Base-by-base conservation (phyloP, 2,113 vertebrate genomes). In the Pelvicachromis taeniatus region DNA sequence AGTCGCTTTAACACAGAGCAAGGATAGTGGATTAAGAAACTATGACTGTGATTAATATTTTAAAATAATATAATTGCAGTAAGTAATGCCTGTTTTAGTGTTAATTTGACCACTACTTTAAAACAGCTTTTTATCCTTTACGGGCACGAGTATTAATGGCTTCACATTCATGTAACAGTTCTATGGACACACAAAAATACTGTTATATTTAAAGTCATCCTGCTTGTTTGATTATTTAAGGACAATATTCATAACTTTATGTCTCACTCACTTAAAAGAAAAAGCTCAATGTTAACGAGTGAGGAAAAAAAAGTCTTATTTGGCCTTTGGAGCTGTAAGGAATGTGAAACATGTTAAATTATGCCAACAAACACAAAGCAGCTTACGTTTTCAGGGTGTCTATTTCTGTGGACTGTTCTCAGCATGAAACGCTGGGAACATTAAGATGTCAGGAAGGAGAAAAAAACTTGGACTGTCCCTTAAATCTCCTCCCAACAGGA, bases 401-500 rank as follows among this genome's bases (percentile, higher is more conserved):
- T 83, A 4, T 52, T 53, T 77, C 52, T 59, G 26, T 21, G 13
- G 40, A 73, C 54, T 83, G 10, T 82, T 40, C 38, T 55, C 29
- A 58, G 77, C 26, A 40, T 13, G 26, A 65, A 56, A 53, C 31
- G 16, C 16, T 50, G 63, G 17, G 4, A 81, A 26, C 17, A 85
- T 45, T 55, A 78, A 63, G 19, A 13, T 56, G 5, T 56, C 52
- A 61, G 9, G 26, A 54, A 11, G 82, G 14, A 40, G n/a, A 55
- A 21, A 53, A 33, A 81, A 56, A 81, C 5, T 45, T 70, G 31
- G 13, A 75, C 42, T 89, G 11, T 89, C 1, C 26, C 56, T 85
- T 78, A 81, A 23, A 52, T 78, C 55, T 54, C 14, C 84, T 70
- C 77, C 83, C 31, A 23, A 52, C 84, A 97, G 97, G 96, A 38